Evolutionary conservation across 1,140 invertebrate species (phyloP).

Genomic region (Drosophila bifasciata): DNA sequence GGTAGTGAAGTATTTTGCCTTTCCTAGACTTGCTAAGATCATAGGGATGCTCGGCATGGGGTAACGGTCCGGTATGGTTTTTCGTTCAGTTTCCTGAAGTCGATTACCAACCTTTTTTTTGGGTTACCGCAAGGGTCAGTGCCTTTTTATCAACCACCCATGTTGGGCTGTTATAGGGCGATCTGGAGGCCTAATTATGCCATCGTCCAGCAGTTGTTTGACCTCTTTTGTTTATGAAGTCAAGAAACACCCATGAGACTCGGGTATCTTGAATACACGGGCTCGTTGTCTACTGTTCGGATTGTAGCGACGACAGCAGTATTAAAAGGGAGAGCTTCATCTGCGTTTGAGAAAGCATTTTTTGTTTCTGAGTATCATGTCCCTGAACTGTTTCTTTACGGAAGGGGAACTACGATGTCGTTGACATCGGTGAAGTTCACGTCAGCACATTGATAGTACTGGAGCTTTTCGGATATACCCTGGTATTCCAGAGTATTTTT

Average conservation of each 20-base stretch:
- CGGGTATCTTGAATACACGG: conserved; percentile 49
- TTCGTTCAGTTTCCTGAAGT: conserved; percentile 78
- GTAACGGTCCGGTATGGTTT: conserved; percentile 80
- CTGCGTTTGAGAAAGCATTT: conserved; percentile 19
- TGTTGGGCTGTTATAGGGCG: conserved; percentile 53
- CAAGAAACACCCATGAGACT: conserved; percentile 36
- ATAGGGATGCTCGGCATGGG: conserved; percentile 85
- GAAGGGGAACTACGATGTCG: background rate
- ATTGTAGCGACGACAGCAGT: conserved; percentile 34
- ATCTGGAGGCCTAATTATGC: conserved; percentile 20
- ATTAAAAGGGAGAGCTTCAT: conserved; percentile 37
- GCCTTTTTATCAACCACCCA: conserved; percentile 63
- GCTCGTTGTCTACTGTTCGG: conserved; percentile 30
- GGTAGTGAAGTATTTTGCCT: conserved; percentile 35
- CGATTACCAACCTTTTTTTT: conserved; percentile 75
- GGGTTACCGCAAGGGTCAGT: conserved; percentile 39
- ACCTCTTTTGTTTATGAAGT: conserved; percentile 52
- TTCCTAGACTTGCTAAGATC: conserved; percentile 40
- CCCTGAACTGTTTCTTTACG: conserved; percentile 7
- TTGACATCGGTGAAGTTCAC: conserved; percentile 11
- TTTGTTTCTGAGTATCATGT: conserved; percentile 13
- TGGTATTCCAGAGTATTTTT: conserved; percentile 2
- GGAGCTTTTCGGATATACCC: conserved; percentile 2
- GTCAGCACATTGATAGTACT: background rate
- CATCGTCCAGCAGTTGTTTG: conserved; percentile 35